These are phyloP conservation scores for Trypoxylon attenuatum DNA, from an alignment of 2,888 invertebrate species.

Conservation along the genomic window DNA sequence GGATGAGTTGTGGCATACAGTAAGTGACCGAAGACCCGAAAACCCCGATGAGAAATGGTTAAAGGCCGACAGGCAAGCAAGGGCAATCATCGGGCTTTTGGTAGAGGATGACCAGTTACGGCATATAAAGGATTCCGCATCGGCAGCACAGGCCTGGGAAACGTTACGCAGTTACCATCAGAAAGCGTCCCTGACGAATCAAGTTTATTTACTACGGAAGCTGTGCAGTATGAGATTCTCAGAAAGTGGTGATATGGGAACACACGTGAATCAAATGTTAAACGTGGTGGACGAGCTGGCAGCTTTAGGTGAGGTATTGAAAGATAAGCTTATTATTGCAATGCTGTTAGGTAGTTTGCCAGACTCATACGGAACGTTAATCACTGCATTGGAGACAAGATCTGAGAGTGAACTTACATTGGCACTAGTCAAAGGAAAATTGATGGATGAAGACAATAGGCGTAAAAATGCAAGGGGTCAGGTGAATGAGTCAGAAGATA, in stretches of 20 bases:
- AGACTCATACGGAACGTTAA: too few relatives aligned
- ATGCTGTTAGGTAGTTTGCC: slow-evolving; percentile 2
- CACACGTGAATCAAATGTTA: neutral
- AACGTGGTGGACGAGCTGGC: neutral
- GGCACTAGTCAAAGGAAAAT: slow-evolving; percentile 7
- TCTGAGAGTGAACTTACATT: slow-evolving; percentile 1
- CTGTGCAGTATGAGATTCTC: neutral
- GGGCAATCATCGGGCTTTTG: neutral
- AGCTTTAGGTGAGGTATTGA: slow-evolving; percentile 3
- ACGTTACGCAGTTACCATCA: neutral
- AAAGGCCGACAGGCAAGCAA: neutral
- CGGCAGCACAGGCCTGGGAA: neutral
- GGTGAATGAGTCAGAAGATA: neutral
- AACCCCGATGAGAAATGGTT: neutral
- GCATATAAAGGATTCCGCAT: neutral
- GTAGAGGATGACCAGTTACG: neutral
- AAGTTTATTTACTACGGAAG: slow-evolving; percentile 5
- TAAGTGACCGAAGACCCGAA: neutral
- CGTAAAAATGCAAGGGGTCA: neutral
- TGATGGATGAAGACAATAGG: neutral
- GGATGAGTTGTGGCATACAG: neutral
- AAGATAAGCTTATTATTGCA: neutral
- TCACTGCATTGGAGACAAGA: too few relatives aligned
- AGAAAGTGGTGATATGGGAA: slow-evolving; percentile 1
- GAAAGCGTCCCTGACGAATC: slow-evolving; percentile 10